Evolutionary conservation across 2,797 vertebrate species (phyloP).

Genomic region (Siniperca undulata): DNA sequence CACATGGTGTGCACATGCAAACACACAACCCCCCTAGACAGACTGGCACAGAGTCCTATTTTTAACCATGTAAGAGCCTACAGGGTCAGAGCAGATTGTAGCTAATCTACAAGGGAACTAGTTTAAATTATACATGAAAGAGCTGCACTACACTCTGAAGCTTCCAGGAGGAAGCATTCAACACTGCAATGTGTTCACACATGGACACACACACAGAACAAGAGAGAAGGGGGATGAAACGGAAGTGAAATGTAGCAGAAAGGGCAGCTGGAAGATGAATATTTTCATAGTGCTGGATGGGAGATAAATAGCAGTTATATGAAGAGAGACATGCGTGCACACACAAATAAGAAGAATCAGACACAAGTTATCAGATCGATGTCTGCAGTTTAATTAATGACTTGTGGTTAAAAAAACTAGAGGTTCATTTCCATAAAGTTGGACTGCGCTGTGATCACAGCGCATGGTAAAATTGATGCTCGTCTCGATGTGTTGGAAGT

Average conservation of each 20-base stretch:
- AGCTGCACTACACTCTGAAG: conserved; percentile 61
- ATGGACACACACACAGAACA: conserved; percentile 44
- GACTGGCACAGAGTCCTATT: conserved; percentile 65
- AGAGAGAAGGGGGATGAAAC: conserved; percentile 22
- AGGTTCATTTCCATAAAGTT: background rate
- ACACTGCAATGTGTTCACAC: conserved; percentile 55
- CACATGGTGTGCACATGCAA: conserved; percentile 11
- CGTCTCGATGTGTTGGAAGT: background rate
- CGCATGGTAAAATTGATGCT: background rate
- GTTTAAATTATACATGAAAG: conserved; percentile 86
- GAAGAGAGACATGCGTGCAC: background rate
- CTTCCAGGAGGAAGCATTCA: conserved; percentile 57
- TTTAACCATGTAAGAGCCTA: conserved; percentile 70
- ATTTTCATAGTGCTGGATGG: conserved; percentile 2
- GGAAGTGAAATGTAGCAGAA: conserved; percentile 23
- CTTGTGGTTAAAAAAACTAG: background rate
- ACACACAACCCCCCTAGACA: conserved; percentile 23
- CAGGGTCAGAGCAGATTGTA: conserved; percentile 74
- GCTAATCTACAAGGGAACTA: conserved; percentile 70
- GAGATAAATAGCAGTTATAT: background rate
- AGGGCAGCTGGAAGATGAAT: conserved; percentile 29
- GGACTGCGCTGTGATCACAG: background rate
- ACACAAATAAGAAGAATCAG: background rate
- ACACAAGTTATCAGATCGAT: background rate
- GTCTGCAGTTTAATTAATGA: background rate